Conservation (phyloP, 2,113 vertebrate species). For the Takifugu flavidus region DNA sequence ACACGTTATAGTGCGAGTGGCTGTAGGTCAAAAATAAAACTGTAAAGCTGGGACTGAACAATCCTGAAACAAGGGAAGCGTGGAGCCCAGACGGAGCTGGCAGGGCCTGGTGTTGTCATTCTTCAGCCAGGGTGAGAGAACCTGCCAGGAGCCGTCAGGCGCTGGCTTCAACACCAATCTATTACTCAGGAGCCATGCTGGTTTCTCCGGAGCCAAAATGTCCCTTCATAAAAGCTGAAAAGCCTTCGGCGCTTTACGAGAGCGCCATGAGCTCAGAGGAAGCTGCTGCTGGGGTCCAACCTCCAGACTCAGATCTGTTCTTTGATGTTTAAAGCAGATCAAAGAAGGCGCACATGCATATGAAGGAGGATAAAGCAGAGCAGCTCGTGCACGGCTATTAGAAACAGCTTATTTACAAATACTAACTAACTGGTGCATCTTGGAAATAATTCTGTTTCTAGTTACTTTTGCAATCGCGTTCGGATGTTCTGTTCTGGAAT, state of each 20-base stretch:
- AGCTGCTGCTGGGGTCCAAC: neutral
- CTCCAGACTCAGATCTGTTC: neutral
- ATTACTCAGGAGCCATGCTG: conserved; percentile 54
- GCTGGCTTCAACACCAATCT: conserved; percentile 56
- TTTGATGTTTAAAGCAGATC: too few species aligned
- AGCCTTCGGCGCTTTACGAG: conserved; percentile 51
- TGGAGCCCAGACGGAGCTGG: conserved; percentile 49
- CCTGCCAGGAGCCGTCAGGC: conserved; percentile 66
- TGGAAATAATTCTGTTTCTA: too few species aligned
- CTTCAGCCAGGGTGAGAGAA: conserved; percentile 46
- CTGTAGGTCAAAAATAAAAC: neutral
- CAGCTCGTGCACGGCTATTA: too few species aligned
- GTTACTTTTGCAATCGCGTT: too few species aligned
- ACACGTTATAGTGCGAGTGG: too few species aligned
- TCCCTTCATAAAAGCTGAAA: conserved; percentile 46
- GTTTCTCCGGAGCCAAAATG: conserved; percentile 59
- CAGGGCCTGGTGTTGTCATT: conserved; percentile 50
- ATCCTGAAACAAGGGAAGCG: neutral
- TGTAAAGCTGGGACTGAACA: conserved; percentile 15
- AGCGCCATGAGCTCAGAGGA: conserved; percentile 28
- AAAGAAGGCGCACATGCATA: too few species aligned
- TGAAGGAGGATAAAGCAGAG: too few species aligned
- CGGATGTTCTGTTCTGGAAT: too few species aligned
- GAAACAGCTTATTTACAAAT: too few species aligned
- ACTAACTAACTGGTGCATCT: too few species aligned